phyloP scores from a whole-genome alignment of 2,113 vertebrate species.

The Pedetes capensis region DNA sequence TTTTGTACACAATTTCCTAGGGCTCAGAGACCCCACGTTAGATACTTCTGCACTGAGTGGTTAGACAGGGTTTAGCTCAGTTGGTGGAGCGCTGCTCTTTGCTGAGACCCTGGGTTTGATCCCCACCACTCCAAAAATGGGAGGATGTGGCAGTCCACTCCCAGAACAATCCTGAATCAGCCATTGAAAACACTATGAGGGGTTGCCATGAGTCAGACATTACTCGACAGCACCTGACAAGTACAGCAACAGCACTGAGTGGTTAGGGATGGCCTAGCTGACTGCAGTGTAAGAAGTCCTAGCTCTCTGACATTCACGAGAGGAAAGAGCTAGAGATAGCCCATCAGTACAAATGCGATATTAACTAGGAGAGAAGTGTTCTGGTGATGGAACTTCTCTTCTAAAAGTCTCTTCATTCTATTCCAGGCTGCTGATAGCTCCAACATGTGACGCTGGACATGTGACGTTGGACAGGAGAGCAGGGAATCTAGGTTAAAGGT shows the following conservation, averaged over 20 bases:
- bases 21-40: background rate
- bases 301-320: fast-evolving
- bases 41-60: background rate
- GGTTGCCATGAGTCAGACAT: too few species aligned
- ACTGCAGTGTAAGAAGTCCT: fast-evolving
- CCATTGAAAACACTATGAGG: too few species aligned
- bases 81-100: too few species aligned
- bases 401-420: constrained; percentile 22
- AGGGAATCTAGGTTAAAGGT: constrained; percentile 67
- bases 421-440: constrained; percentile 46
- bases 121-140: too few species aligned
- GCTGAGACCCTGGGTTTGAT: too few species aligned
- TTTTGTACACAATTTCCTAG: background rate
- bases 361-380: background rate
- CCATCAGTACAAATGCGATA: background rate
- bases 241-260: too few species aligned
- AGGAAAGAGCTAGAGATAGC: background rate
- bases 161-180: too few species aligned
- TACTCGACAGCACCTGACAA: too few species aligned
- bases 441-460: constrained; percentile 41
- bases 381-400: background rate
- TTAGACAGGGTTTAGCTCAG: background rate
- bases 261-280: background rate
- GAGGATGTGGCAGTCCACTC: too few species aligned
- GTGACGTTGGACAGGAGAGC: background rate